Evolutionary conservation across 1,140 invertebrate species (phyloP).

Genomic region (Heliconius hermathena): DNA sequence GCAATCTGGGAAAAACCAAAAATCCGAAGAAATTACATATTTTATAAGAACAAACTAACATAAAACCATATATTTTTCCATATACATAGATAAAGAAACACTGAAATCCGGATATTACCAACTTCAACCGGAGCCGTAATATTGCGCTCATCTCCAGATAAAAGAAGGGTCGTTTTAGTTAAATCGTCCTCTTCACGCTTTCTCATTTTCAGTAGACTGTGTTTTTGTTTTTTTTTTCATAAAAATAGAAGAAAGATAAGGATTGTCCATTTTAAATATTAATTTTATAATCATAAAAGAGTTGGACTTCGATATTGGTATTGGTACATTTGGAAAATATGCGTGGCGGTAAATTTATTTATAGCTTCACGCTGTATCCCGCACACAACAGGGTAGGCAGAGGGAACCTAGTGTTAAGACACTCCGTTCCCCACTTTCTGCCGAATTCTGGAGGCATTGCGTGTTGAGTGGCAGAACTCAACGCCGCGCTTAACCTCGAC

Average conservation of each 20-base stretch:
- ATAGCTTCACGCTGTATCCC: no score
- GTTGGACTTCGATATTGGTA: no score
- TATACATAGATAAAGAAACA: constrained; percentile 49
- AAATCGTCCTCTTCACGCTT: constrained; percentile 35
- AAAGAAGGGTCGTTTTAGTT: constrained; percentile 47
- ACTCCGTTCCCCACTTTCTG: no score
- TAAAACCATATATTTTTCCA: constrained; percentile 31
- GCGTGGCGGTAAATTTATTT: no score
- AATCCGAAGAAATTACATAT: neutral
- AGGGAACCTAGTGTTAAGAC: no score
- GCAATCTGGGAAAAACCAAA: no score
- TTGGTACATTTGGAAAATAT: no score
- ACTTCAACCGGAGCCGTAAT: constrained; percentile 47
- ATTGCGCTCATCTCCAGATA: constrained; percentile 44
- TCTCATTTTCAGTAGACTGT: constrained; percentile 32
- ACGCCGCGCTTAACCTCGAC: no score
- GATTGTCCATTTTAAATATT: neutral
- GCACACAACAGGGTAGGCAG: no score
- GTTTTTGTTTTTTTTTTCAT: constrained; percentile 26
- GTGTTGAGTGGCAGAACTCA: no score
- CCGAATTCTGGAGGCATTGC: no score
- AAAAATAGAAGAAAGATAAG: constrained; percentile 3
- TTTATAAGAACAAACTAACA: constrained; percentile 9
- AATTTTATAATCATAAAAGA: neutral
- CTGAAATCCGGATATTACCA: constrained; percentile 54